phyloP scores from a whole-genome alignment of 2,797 vertebrate species.

The Mus minutoides region DNA sequence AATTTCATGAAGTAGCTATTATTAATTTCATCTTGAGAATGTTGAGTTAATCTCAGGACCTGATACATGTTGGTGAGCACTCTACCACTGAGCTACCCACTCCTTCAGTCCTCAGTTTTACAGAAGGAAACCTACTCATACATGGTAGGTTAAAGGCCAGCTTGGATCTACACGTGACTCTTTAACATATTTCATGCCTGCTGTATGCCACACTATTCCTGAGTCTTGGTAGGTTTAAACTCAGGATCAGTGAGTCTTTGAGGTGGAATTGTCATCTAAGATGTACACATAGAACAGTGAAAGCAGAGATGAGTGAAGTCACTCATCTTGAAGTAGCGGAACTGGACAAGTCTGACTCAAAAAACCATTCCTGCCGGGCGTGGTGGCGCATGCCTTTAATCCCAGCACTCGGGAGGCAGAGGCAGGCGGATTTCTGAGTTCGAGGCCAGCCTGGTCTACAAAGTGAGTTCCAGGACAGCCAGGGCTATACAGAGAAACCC shows the following conservation, averaged over 20 bases:
- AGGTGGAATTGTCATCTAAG: not conserved
- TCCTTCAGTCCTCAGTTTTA: not conserved
- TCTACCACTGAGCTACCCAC: not conserved
- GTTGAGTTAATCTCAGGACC: not conserved
- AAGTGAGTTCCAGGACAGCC: too few relatives aligned
- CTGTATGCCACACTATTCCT: not conserved
- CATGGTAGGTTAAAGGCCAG: not conserved
- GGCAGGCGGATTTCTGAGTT: too few relatives aligned
- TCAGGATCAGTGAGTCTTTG: not conserved
- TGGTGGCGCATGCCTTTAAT: too few relatives aligned
- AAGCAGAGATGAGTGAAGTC: not conserved
- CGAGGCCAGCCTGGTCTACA: too few relatives aligned
- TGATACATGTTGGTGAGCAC: not conserved
- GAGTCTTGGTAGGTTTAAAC: not conserved
- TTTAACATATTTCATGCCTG: conserved; percentile 14
- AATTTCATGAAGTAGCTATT: conserved; percentile 28
- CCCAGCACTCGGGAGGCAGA: too few relatives aligned
- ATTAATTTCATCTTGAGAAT: not conserved
- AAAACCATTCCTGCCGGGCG: too few relatives aligned
- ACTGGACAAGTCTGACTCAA: not conserved
- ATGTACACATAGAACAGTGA: not conserved
- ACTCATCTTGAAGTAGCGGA: not conserved
- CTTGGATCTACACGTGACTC: not conserved
- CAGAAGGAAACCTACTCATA: not conserved
- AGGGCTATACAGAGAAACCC: too few relatives aligned